A percentile compares a stretch with the other conserved stretches of the same genome.
phyloP scores from a whole-genome alignment of 2,797 vertebrate genomes.

The Tapirus indicus region DNA sequence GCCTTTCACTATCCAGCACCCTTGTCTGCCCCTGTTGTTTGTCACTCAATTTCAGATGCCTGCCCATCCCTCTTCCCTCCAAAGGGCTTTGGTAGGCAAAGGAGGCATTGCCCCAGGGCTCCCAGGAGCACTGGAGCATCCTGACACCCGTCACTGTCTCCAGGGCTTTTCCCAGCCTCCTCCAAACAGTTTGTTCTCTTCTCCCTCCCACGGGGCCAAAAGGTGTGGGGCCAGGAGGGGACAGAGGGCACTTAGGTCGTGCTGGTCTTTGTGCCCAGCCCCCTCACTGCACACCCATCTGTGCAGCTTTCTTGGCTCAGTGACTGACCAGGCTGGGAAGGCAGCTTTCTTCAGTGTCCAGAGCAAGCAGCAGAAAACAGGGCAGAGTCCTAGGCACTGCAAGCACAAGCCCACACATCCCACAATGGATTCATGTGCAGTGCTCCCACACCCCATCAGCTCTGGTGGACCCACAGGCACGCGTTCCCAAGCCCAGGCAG shows the following conservation, averaged over 20 bases:
- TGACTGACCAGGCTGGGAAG: background rate
- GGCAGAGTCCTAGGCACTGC: fast-evolving
- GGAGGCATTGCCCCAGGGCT: background rate
- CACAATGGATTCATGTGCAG: fast-evolving
- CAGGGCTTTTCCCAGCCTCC: background rate
- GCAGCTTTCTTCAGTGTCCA: background rate
- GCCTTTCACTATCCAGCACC: background rate
- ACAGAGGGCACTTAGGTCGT: background rate
- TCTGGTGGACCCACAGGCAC: background rate
- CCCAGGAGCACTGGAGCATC: fast-evolving
- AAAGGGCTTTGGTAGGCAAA: background rate
- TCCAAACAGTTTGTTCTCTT: background rate
- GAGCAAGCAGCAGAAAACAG: background rate
- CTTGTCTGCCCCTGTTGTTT: background rate
- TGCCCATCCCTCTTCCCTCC: background rate
- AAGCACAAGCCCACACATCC: background rate
- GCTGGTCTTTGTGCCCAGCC: background rate
- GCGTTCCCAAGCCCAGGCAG: background rate
- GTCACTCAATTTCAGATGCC: background rate
- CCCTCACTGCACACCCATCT: background rate
- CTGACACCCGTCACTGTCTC: fast-evolving
- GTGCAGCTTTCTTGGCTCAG: background rate
- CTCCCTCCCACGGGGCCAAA: background rate
- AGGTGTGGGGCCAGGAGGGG: background rate
- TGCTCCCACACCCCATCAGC: background rate